Conservation (phyloP, 1,140 invertebrate genomes). For the Mya arenaria region DNA sequence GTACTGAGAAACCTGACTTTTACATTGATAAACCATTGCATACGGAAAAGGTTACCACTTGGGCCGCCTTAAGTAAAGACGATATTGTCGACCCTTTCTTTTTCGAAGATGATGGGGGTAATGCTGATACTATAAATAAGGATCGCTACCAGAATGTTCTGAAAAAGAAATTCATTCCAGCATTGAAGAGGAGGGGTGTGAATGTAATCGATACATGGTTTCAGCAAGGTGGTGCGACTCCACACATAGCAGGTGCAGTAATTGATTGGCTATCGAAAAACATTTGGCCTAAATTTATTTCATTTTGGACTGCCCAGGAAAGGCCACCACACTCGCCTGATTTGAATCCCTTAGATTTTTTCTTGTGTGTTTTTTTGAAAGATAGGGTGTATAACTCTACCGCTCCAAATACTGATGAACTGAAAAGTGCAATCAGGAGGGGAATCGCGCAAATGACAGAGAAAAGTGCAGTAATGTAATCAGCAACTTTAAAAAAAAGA, state of each 20-base stretch:
- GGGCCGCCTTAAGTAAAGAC: conserved; percentile 2
- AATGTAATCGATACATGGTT: conserved; percentile 13
- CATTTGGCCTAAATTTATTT: conserved; percentile 1
- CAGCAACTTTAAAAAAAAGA: too few relatives aligned
- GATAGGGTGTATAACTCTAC: too few relatives aligned
- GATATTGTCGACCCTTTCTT: neutral
- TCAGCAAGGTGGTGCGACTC: conserved; percentile 6
- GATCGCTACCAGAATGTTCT: conserved; percentile 11
- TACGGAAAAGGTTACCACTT: conserved; percentile 11
- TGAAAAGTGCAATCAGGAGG: too few relatives aligned
- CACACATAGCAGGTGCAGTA: neutral
- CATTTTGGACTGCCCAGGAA: too few relatives aligned
- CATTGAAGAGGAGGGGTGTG: neutral
- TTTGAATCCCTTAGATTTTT: too few relatives aligned
- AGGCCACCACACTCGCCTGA: too few relatives aligned
- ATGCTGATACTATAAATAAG: conserved; percentile 5
- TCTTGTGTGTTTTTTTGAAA: too few relatives aligned
- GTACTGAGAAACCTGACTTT: conserved; percentile 12
- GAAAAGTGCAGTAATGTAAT: too few relatives aligned
- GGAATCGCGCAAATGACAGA: too few relatives aligned
- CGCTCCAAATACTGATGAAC: too few relatives aligned
- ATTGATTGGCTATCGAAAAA: neutral
- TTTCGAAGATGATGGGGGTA: neutral
- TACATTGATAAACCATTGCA: conserved; percentile 13
- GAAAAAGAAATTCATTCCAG: neutral